Conservation (phyloP, 2,113 vertebrate genomes). For the Clupea harengus region DNA sequence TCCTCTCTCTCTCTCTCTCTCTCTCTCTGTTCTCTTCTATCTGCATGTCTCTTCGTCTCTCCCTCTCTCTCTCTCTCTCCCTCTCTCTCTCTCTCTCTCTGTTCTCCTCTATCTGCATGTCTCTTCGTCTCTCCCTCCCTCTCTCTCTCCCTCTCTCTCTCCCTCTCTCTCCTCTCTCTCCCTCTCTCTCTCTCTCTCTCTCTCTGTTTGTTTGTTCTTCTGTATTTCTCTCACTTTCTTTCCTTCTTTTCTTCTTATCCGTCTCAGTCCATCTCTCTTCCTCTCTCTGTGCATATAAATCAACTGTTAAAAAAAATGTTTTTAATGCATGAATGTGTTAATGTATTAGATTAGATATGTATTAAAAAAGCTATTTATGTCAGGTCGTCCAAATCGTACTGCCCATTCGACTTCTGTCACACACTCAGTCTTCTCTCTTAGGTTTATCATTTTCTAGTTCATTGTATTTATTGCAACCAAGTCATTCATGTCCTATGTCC, state of each 20-base stretch:
- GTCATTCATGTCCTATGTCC: no score
- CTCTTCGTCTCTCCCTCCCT: not conserved
- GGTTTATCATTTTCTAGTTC: not conserved
- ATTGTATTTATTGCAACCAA: no score
- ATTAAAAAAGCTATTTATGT: no score
- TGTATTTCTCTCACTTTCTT: not conserved
- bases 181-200: not conserved
- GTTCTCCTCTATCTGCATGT: not conserved
- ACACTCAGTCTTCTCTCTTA: not conserved
- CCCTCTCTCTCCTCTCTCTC: not conserved
- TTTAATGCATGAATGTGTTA: not conserved
- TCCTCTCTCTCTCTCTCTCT: not conserved
- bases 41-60: not conserved
- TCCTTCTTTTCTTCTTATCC: not conserved
- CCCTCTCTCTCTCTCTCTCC: not conserved
- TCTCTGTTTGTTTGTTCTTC: not conserved
- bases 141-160: not conserved
- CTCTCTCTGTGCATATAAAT: not conserved
- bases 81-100: not conserved
- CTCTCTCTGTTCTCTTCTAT: not conserved
- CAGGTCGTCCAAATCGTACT: no score
- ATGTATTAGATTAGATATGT: no score
- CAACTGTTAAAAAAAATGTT: not conserved
- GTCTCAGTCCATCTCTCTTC: not conserved
- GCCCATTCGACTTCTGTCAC: no score